Evolutionary conservation across 2,113 vertebrate species (phyloP).

Genomic region (Leucopternis melanops): DNA sequence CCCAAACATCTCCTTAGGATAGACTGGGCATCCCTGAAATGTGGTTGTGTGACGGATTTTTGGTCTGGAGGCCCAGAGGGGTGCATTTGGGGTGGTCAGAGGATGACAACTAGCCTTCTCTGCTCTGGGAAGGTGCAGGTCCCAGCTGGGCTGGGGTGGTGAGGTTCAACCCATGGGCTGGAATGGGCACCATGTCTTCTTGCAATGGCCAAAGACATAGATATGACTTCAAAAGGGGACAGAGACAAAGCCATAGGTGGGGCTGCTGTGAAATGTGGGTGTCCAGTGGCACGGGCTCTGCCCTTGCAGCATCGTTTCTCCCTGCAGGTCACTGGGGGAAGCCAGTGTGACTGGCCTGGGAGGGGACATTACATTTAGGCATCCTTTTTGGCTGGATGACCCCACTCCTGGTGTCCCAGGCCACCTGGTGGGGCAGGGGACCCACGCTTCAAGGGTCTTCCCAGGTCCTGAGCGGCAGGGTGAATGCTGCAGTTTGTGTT

Average conservation of each 20-base stretch:
- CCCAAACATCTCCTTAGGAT: background rate
- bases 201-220: background rate
- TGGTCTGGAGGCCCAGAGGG: background rate
- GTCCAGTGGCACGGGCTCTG: fast-evolving
- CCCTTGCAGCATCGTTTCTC: background rate
- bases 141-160: background rate
- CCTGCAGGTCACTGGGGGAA: background rate
- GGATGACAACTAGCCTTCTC: background rate
- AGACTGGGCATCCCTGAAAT: background rate
- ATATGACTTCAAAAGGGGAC: background rate
- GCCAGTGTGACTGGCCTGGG: background rate
- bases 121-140: background rate
- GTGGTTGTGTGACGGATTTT: background rate
- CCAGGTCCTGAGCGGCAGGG: background rate
- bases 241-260: background rate
- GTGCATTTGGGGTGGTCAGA: background rate
- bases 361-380: background rate
- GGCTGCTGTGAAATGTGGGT: background rate
- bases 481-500: too few species aligned
- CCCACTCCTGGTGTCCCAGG: background rate
- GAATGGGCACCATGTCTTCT: background rate
- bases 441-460: background rate
- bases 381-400: background rate
- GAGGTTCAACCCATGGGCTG: background rate
- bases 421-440: background rate